phyloP scores from a whole-genome alignment of 2,888 invertebrate species.

The Calliscelio sp. region DNA sequence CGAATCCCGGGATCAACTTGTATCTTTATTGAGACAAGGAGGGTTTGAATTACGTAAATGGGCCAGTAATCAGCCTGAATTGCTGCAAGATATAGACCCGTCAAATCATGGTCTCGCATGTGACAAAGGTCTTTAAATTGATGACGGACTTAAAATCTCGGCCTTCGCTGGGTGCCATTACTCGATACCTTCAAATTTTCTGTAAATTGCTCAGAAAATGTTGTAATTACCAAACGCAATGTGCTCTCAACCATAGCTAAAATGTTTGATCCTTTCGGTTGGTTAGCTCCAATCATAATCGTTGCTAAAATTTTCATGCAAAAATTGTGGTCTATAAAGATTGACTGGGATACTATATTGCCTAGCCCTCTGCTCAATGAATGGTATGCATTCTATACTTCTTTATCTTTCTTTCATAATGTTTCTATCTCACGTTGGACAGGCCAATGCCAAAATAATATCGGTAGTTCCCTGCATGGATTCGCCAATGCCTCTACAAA shows the following conservation, averaged over 20 bases:
- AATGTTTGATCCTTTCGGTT: constrained; percentile 8
- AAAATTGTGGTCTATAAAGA: neutral
- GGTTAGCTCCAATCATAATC: neutral
- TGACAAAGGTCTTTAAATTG: too few species aligned
- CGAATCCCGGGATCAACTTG: neutral
- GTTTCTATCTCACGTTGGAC: neutral
- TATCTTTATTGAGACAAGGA: neutral
- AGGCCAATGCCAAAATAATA: neutral
- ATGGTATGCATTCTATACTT: neutral
- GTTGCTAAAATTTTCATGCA: constrained; percentile 21
- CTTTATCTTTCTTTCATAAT: neutral
- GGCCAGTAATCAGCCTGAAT: neutral
- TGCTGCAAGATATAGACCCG: neutral
- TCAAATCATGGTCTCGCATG: constrained; percentile 7
- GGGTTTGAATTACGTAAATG: constrained; percentile 10
- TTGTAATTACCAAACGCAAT: neutral
- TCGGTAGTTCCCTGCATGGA: neutral
- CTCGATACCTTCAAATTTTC: neutral
- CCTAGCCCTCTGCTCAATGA: neutral
- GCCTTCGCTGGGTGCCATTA: neutral
- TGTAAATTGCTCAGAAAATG: neutral
- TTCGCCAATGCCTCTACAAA: neutral
- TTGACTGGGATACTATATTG: neutral
- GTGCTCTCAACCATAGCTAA: constrained; percentile 2
- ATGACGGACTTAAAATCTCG: neutral